Evolutionary conservation across 2,888 invertebrate genomes (phyloP), one percentile per base, ranked within the genome.

Genomic region (Lasioglossum oenotherae): DNA sequence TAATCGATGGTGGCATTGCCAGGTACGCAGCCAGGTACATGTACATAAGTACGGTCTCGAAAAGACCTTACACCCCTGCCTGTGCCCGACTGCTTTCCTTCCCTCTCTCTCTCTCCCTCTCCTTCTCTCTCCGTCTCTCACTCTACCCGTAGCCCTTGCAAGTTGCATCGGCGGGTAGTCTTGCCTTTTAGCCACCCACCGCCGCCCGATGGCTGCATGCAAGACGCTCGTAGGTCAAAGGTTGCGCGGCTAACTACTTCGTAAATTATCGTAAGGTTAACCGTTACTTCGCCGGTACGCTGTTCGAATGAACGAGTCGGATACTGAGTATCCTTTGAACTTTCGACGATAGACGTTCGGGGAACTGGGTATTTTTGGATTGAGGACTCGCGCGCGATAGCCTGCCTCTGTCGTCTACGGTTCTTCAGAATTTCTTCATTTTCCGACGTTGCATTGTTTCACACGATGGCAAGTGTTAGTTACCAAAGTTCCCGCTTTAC

Each of bases 1-100:
- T 94, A 94, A 94, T 93, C 93, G 93, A 94, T 92, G 93, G 91
- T 88, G 72, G 90, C 93, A 92, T 92, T 92, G 91, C 92, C 90
- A 90, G 91, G 88, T 91, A 92, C 91, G 91, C 90, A 84, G 86
- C 78, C 90, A 89, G 90, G 90, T 89, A 90, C 89, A 89, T 83
- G 88, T 90, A 91, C 87, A 87, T 88, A 89, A 88, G 86, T 86
- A 86, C 84, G 80, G 83, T 87, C 91, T 91, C 91, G 91, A 91
- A 91, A 89, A 89, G 87, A 84, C 88, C 86, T 84, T 90, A 79
- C 79, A 75, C 85, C 73, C 74, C 84, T 75, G 74, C 60, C n/a
- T 77, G 78, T 44, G 53, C 49, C 74, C 27, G 64, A 27, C 31
- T 64, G 64, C 27, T 31, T 31, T 64, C 16, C 64, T 2, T 16